Percentiles rank a stretch among this genome's conserved stretches.
Conservation (phyloP, 2,113 vertebrate genomes). For the Charadrius vociferus region DNA sequence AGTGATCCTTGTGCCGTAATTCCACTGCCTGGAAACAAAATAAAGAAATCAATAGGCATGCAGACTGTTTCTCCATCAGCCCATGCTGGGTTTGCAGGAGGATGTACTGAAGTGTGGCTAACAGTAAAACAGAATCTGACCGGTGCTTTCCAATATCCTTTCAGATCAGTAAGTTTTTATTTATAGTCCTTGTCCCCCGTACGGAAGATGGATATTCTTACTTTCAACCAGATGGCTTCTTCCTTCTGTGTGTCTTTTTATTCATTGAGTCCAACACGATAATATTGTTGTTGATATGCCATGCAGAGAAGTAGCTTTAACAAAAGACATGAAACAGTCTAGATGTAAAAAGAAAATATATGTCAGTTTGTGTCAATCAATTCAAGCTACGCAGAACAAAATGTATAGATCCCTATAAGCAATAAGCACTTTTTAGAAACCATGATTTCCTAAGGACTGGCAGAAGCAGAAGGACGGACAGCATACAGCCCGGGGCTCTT, state of each 20-base stretch:
- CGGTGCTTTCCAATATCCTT: conserved; percentile 9
- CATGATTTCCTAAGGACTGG: neutral
- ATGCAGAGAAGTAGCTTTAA: neutral
- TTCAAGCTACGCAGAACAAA: neutral
- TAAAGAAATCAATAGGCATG: conserved; percentile 30
- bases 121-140: conserved; percentile 1
- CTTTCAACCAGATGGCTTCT: neutral
- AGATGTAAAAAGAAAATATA: neutral
- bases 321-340: neutral
- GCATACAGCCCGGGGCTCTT: neutral
- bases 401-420: neutral
- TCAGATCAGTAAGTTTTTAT: conserved; percentile 55
- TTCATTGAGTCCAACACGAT: neutral
- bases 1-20: neutral
- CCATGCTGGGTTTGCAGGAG: neutral
- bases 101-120: conserved; percentile 34
- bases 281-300: neutral
- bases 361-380: neutral
- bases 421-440: neutral
- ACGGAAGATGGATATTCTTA: neutral
- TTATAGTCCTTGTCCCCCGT: conserved; percentile 18
- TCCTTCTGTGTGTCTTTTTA: neutral
- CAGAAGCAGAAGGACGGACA: neutral
- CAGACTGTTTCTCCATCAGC: conserved; percentile 1
- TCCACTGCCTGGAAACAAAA: conserved; percentile 26